Evolutionary conservation across 2,797 vertebrate species (phyloP).

Genomic region (Brachyalestes nurse): DNA sequence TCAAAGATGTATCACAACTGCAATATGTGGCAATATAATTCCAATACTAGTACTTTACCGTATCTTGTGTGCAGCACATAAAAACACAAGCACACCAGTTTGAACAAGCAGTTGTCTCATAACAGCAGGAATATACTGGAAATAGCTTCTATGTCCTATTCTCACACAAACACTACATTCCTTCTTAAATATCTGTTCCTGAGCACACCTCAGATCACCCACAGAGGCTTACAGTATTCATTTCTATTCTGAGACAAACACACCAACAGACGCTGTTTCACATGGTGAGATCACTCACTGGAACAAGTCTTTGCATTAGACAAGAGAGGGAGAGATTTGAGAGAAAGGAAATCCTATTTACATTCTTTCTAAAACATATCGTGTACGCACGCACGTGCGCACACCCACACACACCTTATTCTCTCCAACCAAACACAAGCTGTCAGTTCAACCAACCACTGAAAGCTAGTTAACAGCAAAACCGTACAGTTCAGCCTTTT

Average conservation of each 20-base stretch:
- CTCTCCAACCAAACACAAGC: neutral
- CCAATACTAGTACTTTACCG: too few relatives aligned
- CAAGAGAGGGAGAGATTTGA: neutral
- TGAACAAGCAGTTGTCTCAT: too few relatives aligned
- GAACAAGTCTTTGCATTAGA: neutral
- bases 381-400: neutral
- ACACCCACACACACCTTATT: neutral
- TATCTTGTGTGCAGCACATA: too few relatives aligned
- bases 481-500: neutral
- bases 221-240: neutral
- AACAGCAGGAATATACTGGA: too few relatives aligned
- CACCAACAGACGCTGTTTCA: neutral
- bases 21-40: too few relatives aligned
- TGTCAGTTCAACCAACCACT: neutral
- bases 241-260: neutral
- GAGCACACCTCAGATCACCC: neutral
- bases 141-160: neutral
- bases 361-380: slow-evolving; percentile 1
- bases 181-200: neutral
- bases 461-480: neutral
- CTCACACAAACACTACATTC: neutral
- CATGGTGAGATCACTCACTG: neutral
- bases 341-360: slow-evolving; percentile 27
- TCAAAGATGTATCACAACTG: too few relatives aligned
- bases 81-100: too few relatives aligned